A percentile compares a stretch with the other conserved stretches of the same genome.
Conservation (phyloP, 1,140 invertebrate species). For the Varroa destructor region DNA sequence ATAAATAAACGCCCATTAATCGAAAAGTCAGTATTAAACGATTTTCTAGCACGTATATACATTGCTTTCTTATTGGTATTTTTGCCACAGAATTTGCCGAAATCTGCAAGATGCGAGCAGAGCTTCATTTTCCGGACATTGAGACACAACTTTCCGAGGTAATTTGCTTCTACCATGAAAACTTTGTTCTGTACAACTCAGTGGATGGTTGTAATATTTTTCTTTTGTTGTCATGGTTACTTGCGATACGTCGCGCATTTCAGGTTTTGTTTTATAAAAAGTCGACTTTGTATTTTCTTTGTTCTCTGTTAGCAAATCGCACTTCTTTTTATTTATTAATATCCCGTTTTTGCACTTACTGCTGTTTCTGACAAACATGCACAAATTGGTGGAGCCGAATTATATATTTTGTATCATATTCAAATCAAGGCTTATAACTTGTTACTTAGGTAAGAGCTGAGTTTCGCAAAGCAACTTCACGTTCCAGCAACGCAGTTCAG, state of each 20-base stretch:
- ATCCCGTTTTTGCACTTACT: too few species aligned
- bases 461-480: conserved; percentile 30
- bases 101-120: conserved; percentile 48
- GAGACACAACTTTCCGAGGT: conserved; percentile 70
- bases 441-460: conserved; percentile 44
- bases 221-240: too few species aligned
- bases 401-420: too few species aligned
- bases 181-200: too few species aligned
- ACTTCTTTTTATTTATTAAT: too few species aligned
- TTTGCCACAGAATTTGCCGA: conserved; percentile 41
- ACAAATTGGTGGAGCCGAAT: too few species aligned
- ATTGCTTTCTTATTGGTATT: conserved; percentile 26
- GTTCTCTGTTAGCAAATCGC: too few species aligned
- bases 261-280: too few species aligned
- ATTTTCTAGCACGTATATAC: conserved; percentile 9
- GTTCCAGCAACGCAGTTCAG: conserved; percentile 36
- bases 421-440: conserved; percentile 30
- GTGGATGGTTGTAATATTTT: too few species aligned
- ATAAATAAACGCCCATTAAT: background rate
- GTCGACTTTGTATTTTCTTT: too few species aligned
- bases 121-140: conserved; percentile 76
- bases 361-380: too few species aligned
- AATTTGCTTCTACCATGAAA: conserved; percentile 42
- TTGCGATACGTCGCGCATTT: too few species aligned
- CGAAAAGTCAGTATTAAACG: background rate